phyloP scores from a whole-genome alignment of 2,797 vertebrate genomes.

The Orientallactaga sibirica region DNA sequence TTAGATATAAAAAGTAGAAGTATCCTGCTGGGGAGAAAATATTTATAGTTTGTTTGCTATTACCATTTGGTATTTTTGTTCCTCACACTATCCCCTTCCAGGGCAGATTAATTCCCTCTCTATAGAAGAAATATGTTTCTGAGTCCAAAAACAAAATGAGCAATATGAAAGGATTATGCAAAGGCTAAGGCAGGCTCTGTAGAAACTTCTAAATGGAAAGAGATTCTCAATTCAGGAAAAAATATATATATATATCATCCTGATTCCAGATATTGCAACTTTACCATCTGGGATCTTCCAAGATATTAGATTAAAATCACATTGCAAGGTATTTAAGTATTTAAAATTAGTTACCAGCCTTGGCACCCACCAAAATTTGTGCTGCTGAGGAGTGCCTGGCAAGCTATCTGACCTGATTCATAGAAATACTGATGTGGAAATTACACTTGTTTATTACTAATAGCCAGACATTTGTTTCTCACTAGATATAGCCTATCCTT shows the following conservation, averaged over 20 bases:
- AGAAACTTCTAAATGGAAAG: neutral
- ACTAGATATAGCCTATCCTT: neutral
- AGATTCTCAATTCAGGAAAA: neutral
- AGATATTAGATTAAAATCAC: neutral
- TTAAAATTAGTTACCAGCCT: neutral
- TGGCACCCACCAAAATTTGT: neutral
- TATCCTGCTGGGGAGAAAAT: neutral
- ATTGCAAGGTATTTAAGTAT: neutral
- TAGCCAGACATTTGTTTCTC: neutral
- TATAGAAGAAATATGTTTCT: neutral
- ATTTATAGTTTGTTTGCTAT: neutral
- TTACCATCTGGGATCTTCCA: neutral
- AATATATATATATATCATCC: neutral
- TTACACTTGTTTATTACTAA: neutral
- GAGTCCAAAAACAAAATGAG: neutral
- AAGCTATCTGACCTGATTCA: neutral
- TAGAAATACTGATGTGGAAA: neutral
- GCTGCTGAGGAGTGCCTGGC: neutral
- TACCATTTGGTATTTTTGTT: neutral
- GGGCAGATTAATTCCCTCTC: neutral
- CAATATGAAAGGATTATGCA: neutral
- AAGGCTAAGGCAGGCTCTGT: neutral
- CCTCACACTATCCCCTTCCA: neutral
- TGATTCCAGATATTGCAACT: neutral
- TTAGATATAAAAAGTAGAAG: neutral